phyloP scores from a whole-genome alignment of 2,797 vertebrate genomes.

The Falco berigora region DNA sequence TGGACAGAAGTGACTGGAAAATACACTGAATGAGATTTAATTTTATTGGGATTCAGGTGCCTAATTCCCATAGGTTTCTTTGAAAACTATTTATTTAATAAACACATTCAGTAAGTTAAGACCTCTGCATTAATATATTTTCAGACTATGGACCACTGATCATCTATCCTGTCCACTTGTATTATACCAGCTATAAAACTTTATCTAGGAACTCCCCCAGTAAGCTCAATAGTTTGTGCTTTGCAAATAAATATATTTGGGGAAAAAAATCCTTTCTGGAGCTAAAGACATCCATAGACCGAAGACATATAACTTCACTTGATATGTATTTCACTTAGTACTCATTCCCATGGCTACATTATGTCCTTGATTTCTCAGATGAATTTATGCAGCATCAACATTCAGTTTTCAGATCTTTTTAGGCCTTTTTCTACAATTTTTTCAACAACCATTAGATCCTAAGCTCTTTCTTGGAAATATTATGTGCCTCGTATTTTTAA shows the following conservation, averaged over 20 bases:
- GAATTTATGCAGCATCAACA: not conserved
- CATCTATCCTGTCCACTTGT: not conserved
- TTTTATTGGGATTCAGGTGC: not conserved
- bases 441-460: not conserved
- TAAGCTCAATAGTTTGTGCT: not conserved
- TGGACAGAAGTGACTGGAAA: not conserved
- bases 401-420: not conserved
- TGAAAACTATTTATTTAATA: not conserved
- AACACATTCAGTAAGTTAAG: not conserved
- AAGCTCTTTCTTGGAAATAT: not conserved
- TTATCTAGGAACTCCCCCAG: not conserved
- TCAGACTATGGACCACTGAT: not conserved
- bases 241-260: not conserved
- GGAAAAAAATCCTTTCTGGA: not conserved
- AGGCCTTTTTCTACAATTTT: not conserved
- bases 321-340: not conserved
- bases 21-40: not conserved
- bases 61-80: not conserved
- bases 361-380: not conserved
- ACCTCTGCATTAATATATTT: not conserved
- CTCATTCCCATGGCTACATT: not conserved
- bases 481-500: not conserved
- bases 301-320: not conserved
- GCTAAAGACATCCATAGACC: not conserved
- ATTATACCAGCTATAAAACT: not conserved